Evolutionary conservation across 2,797 vertebrate species (phyloP).

Genomic region (Pangasius macronema): DNA sequence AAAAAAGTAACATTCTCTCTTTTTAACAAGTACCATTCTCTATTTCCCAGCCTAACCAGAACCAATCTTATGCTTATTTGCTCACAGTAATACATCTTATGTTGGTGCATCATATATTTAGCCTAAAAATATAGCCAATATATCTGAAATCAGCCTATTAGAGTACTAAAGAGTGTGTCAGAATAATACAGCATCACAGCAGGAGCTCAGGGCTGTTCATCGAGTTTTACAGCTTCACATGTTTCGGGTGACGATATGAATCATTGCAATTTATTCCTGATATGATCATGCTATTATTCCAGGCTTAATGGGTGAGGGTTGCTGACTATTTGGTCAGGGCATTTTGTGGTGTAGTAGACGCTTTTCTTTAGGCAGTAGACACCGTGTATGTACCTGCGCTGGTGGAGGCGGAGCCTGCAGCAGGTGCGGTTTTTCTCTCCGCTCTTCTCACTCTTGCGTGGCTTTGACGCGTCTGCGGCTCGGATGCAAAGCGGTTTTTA

Average conservation of each 20-base stretch:
- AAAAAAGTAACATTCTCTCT: background rate
- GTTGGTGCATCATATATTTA: background rate
- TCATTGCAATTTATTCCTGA: background rate
- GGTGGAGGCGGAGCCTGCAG: slow-evolving; percentile 36
- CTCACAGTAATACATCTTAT: background rate
- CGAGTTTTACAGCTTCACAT: background rate
- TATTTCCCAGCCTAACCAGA: background rate
- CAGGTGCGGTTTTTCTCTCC: slow-evolving; percentile 30
- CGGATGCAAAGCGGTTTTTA: background rate
- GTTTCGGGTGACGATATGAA: background rate
- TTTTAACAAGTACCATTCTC: background rate
- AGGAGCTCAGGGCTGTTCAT: background rate
- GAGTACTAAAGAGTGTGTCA: background rate
- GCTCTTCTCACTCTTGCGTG: background rate
- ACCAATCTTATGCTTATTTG: background rate
- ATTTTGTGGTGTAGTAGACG: background rate
- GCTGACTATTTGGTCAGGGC: too few species aligned
- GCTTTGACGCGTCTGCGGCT: background rate
- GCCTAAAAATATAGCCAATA: background rate
- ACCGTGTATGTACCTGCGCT: background rate
- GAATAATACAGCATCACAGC: background rate
- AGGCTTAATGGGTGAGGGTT: background rate
- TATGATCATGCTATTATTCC: background rate
- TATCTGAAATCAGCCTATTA: background rate
- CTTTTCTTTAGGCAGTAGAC: background rate